Conservation (phyloP, 2,888 invertebrate species). For the Tiliacea citrago region DNA sequence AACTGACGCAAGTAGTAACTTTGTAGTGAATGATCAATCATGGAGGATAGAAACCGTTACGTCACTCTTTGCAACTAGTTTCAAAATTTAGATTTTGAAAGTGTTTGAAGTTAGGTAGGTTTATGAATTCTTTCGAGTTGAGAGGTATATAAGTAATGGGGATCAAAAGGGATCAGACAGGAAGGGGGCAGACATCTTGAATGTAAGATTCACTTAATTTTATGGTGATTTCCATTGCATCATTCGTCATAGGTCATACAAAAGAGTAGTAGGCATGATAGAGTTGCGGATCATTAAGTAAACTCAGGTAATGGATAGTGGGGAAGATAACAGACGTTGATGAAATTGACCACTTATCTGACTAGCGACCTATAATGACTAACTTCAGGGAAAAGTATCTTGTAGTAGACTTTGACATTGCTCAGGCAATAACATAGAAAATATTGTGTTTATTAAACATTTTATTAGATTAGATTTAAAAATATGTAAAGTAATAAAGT, state of each 20-base stretch:
- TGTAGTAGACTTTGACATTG: neutral
- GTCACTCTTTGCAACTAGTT: constrained; percentile 64
- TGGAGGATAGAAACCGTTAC: constrained; percentile 54
- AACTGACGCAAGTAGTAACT: constrained; percentile 61
- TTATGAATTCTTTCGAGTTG: constrained; percentile 32
- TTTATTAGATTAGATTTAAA: neutral
- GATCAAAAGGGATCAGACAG: constrained; percentile 40
- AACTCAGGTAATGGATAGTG: constrained; percentile 4
- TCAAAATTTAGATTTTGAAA: constrained; percentile 53
- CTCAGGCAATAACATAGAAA: neutral
- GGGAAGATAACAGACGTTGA: too few relatives aligned
- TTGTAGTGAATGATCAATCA: constrained; percentile 68
- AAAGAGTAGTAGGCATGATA: neutral
- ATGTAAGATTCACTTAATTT: constrained; percentile 18
- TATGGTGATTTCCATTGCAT: constrained; percentile 4
- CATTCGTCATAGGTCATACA: neutral
- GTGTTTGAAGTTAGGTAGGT: constrained; percentile 48
- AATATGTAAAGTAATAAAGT: neutral
- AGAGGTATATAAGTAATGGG: constrained; percentile 19
- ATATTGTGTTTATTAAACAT: neutral
- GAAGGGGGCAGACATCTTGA: constrained; percentile 9
- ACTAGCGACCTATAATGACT: neutral
- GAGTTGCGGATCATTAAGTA: constrained; percentile 25
- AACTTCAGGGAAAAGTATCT: neutral
- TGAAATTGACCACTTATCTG: neutral